These are phyloP conservation scores for Tretioscincus oriximinensis DNA, from an alignment of 2,113 vertebrate species.

Conservation along the genomic window DNA sequence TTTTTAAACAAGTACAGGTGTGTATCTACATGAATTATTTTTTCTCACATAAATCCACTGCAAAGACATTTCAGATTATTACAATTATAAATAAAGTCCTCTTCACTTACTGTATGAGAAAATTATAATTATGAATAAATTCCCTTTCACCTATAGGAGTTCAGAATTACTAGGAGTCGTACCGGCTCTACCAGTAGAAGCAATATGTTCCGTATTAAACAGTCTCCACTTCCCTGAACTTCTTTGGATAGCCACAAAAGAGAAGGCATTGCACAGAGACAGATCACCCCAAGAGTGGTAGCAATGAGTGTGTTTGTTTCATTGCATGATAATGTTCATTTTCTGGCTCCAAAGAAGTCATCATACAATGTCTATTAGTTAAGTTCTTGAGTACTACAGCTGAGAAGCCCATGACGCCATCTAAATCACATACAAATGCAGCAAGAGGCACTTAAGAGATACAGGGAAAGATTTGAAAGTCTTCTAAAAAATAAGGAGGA, in stretches of 20 bases:
- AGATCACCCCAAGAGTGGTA: too few relatives aligned
- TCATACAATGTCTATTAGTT: too few relatives aligned
- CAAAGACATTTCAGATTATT: slow-evolving; percentile 3
- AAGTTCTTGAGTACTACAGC: too few relatives aligned
- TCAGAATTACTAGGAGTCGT: background rate
- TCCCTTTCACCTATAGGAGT: slow-evolving; percentile 19
- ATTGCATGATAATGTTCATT: too few relatives aligned
- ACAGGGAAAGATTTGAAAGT: background rate
- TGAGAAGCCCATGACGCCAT: background rate
- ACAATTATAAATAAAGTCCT: background rate
- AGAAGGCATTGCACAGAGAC: too few relatives aligned
- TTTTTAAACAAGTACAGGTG: background rate
- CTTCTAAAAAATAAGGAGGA: background rate
- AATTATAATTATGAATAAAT: background rate
- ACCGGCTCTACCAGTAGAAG: too few relatives aligned
- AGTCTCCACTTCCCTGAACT: too few relatives aligned
- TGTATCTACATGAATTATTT: background rate
- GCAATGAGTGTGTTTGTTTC: too few relatives aligned
- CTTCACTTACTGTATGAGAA: background rate
- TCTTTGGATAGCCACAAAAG: too few relatives aligned
- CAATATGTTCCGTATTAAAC: too few relatives aligned
- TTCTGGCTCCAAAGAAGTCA: too few relatives aligned
- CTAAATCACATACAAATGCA: background rate
- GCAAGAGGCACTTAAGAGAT: background rate
- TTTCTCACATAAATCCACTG: background rate